Evolutionary conservation across 2,888 invertebrate genomes (phyloP), one percentile per base, ranked within the genome.

Genomic region (Oligia strigilis): DNA sequence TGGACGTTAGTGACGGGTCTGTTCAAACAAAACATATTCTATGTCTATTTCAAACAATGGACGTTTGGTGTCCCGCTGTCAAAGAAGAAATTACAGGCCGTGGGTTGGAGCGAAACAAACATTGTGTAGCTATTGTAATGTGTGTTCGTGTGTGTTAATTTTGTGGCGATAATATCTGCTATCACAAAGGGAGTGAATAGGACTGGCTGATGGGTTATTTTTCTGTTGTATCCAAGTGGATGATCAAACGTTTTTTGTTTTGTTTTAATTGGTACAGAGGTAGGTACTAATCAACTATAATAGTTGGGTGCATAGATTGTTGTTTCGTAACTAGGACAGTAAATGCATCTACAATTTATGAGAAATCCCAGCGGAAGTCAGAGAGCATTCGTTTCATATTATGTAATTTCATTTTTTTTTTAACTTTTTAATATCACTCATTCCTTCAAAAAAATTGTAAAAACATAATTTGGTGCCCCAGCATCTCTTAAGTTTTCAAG

Each of bases 31-130:
- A 23, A 58, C 58, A 9, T 74, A 78, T 62, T 87, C 89, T 87
- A 66, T 55, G 77, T 14, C 71, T 43, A 64, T 71, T 62, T 71
- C 66, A 77, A 79, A 87, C 75, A 87, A 87, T 80, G 77, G 65
- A 64, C 4, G 72, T 52, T 75, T 60, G 66, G 72, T 43, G 70
- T 76, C 81, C 84, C 80, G 75, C 73, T 86, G 86, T 88, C 89
- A 90, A 88, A 87, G 89, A 89, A 85, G 87, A 85, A 90, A 89
- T 92, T 89, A 89, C 86, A 87, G 77, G 81, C 72, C 74, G 62
- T 74, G 76, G 78, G 67, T 69, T 66, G 66, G 78, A 83, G 76
- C 74, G 78, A 88, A 87, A 88, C 85, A 88, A 85, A 83, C 76
- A 83, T 65, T 78, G 72, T 71, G 69, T 79, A n/a, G 17, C 49